Conservation (phyloP, 92 coral and sea anemone genomes). For the Siderastrea radians region DNA sequence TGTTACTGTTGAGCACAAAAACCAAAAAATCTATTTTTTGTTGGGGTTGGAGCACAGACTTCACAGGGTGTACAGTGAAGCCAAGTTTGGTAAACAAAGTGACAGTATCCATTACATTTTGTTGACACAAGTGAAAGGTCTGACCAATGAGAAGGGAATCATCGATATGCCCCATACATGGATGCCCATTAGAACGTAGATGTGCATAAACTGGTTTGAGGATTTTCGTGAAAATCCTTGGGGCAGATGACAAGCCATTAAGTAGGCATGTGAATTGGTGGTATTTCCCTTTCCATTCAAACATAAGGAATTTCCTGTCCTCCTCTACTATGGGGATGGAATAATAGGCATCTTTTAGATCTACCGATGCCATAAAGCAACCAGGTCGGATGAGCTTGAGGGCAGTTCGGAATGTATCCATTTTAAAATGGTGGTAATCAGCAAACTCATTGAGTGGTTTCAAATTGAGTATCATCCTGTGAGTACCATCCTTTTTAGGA, state of each 20-base stretch:
- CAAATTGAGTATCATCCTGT: constrained; percentile 51
- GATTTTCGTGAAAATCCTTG: too few relatives aligned
- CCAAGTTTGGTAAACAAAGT: constrained; percentile 32
- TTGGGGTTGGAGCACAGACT: constrained; percentile 28
- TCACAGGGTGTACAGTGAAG: constrained; percentile 33
- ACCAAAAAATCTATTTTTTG: constrained; percentile 41
- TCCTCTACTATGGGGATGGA: constrained; percentile 60
- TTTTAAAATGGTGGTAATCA: constrained; percentile 44
- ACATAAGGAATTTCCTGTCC: constrained; percentile 58
- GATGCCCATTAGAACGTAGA: too few relatives aligned
- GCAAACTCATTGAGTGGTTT: constrained; percentile 54
- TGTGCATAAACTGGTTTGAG: too few relatives aligned
- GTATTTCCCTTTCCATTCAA: too few relatives aligned
- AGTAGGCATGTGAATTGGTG: too few relatives aligned
- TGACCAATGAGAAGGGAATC: too few relatives aligned
- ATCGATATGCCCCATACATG: too few relatives aligned
- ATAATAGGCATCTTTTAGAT: constrained; percentile 70
- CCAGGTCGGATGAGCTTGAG: constrained; percentile 36
- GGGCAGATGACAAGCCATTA: too few relatives aligned
- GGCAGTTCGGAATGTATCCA: constrained; percentile 49
- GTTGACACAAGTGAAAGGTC: constrained; percentile 38
- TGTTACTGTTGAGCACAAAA: constrained; percentile 3
- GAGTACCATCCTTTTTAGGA: constrained; percentile 50
- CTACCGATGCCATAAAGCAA: constrained; percentile 74
- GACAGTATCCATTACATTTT: constrained; percentile 27